phyloP scores from a whole-genome alignment of 2,113 vertebrate species.

The Centrocercus urophasianus region DNA sequence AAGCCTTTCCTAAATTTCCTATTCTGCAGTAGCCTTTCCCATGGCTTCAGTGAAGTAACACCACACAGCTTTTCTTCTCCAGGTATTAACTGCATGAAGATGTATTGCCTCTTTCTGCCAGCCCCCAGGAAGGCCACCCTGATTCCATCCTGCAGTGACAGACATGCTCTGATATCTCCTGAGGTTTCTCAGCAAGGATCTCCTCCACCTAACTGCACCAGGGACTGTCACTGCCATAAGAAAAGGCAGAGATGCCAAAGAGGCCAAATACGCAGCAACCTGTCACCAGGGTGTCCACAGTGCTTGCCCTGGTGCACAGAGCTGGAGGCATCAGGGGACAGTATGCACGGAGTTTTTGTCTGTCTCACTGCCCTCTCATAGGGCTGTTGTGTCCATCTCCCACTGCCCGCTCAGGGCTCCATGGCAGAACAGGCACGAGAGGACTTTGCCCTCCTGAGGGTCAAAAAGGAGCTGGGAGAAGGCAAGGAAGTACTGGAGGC shows the following conservation, averaged over 20 bases:
- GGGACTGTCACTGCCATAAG: background rate
- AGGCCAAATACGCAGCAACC: background rate
- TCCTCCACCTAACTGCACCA: fast-evolving
- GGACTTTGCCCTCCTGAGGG: background rate
- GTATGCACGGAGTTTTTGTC: fast-evolving
- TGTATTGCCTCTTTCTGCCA: background rate
- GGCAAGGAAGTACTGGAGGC: background rate
- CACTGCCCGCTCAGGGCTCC: fast-evolving
- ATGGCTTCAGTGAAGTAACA: slow-evolving; percentile 26
- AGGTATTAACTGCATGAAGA: background rate
- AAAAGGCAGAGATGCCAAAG: background rate
- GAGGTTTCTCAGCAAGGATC: background rate
- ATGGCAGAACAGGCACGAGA: background rate
- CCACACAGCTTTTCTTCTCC: background rate
- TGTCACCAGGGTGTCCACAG: background rate
- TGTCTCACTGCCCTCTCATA: background rate
- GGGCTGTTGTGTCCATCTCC: background rate
- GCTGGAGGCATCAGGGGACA: fast-evolving
- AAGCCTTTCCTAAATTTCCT: slow-evolving; percentile 51
- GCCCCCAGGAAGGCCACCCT: background rate
- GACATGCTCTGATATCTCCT: background rate
- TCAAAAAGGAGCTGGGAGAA: background rate
- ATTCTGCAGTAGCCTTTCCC: background rate
- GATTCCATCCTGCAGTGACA: background rate
- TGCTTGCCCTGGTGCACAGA: background rate